A percentile compares a stretch with the other conserved stretches of the same genome.
Conservation (phyloP, 2,113 vertebrate genomes). For the Odontesthes bonariensis region DNA sequence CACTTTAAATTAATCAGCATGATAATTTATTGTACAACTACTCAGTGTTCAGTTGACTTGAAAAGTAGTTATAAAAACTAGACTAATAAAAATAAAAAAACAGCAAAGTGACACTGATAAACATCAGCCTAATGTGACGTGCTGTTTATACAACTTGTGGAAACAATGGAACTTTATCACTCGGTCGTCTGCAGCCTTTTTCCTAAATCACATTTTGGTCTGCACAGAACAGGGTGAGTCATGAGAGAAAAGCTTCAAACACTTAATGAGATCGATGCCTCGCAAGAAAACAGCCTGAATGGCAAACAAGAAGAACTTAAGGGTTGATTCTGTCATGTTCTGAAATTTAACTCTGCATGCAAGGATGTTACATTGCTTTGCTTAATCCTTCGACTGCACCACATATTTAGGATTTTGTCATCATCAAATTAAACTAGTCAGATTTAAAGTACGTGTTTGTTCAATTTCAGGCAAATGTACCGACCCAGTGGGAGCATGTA, state of each 20-base stretch:
- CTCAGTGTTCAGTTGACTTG: background rate
- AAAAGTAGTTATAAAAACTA: slow-evolving; percentile 1
- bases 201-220: slow-evolving; percentile 63
- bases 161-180: slow-evolving; percentile 62
- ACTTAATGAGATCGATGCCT: slow-evolving; percentile 54
- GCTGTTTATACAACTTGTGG: slow-evolving; percentile 49
- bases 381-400: too few species aligned
- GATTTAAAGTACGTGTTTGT: too few species aligned
- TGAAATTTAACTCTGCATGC: too few species aligned
- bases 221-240: slow-evolving; percentile 56
- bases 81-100: slow-evolving; percentile 8
- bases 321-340: background rate
- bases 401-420: background rate
- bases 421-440: background rate
- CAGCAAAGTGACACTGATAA: slow-evolving; percentile 19
- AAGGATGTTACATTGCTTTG: too few species aligned
- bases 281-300: background rate
- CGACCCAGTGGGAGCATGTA: too few species aligned
- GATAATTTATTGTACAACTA: background rate
- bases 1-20: background rate
- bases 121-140: slow-evolving; percentile 29
- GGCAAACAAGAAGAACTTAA: background rate
- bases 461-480: too few species aligned
- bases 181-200: slow-evolving; percentile 43
- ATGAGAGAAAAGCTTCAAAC: slow-evolving; percentile 44